These are phyloP conservation scores for fruit fly (Drosophila melanogaster) DNA, from an alignment of 1,140 invertebrate genomes.

Conservation along the genomic window Release_6_plus_ISO1_MT NT_033779.5:13652501-13653000, in stretches of 20 bases:
- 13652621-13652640: conserved; percentile 51
- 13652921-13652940: not conserved
- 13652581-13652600: conserved; percentile 46
- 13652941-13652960: not conserved
- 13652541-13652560: conserved; percentile 79
- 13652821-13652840: not conserved
- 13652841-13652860: too few relatives aligned
- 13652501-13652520: conserved; percentile 46
- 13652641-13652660: conserved; percentile 13
- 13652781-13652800: conserved; percentile 16
- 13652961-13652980: conserved; percentile 25
- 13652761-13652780: conserved; percentile 1
- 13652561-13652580: conserved; percentile 65
- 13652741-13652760: conserved; percentile 43
- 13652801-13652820: not conserved
- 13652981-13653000: conserved; percentile 13
- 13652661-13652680: conserved; percentile 33
- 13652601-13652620: conserved; percentile 56
- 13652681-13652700: conserved; percentile 68
- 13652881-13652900: too few relatives aligned
- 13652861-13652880: too few relatives aligned
- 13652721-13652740: conserved; percentile 56
- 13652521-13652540: conserved; percentile 74
- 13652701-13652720: conserved; percentile 72
- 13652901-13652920: too few relatives aligned